Evolutionary conservation across 2,888 invertebrate genomes (phyloP).

Genomic region (Clivina fossor): DNA sequence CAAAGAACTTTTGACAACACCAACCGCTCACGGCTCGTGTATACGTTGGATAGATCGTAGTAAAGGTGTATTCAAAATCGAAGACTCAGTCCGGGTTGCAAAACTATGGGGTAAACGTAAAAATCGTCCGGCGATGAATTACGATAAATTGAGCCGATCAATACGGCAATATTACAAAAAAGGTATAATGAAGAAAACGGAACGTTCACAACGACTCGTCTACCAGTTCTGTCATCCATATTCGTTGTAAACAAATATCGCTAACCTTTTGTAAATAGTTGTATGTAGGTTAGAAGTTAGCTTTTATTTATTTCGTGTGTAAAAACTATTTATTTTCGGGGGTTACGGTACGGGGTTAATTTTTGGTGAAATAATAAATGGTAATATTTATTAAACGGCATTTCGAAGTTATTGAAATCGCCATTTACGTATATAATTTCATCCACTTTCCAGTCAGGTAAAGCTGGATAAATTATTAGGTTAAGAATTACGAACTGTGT

Average conservation of each 20-base stretch:
- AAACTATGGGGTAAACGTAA: conserved; percentile 97
- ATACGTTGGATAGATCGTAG: conserved; percentile 96
- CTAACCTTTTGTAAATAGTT: conserved; percentile 17
- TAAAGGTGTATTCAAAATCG: conserved; percentile 97
- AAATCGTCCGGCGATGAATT: conserved; percentile 99
- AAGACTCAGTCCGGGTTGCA: conserved; percentile 97
- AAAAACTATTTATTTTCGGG: conserved; percentile 26
- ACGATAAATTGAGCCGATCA: conserved; percentile 96
- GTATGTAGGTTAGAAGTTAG: conserved; percentile 23
- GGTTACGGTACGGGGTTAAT: conserved; percentile 22
- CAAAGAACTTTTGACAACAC: conserved; percentile 88
- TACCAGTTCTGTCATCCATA: conserved; percentile 99
- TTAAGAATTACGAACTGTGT: conserved; percentile 43
- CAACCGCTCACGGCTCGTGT: conserved; percentile 87
- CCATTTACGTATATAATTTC: conserved; percentile 38
- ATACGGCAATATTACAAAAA: conserved; percentile 99
- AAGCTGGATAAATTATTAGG: conserved; percentile 41
- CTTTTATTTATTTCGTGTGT: conserved; percentile 30
- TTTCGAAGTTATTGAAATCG: conserved; percentile 51
- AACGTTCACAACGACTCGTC: conserved; percentile 94
- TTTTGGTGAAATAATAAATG: conserved; percentile 27
- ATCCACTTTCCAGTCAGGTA: too few species aligned
- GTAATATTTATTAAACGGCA: conserved; percentile 41
- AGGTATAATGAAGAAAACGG: conserved; percentile 99
- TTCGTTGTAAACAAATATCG: conserved; percentile 65